Conservation (phyloP, 2,113 vertebrate species). For the Todiramphus chloris region DNA sequence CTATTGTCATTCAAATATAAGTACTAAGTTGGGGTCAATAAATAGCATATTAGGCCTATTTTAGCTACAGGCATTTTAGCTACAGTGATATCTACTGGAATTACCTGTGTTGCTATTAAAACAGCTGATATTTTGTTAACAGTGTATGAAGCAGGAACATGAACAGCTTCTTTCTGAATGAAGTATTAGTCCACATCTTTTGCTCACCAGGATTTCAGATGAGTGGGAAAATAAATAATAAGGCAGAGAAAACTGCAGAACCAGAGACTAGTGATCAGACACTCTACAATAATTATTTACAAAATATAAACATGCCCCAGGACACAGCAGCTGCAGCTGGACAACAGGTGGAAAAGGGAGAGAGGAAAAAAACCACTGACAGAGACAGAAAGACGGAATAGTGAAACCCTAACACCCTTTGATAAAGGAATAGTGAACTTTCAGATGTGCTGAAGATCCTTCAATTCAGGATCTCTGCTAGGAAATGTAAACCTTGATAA, state of each 20-base stretch:
- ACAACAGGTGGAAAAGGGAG: neutral
- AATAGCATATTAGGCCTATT: slow-evolving; percentile 30
- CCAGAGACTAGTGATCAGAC: neutral
- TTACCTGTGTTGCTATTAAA: slow-evolving; percentile 54
- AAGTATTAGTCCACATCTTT: neutral
- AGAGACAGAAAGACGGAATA: neutral
- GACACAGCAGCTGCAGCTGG: neutral
- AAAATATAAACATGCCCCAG: neutral
- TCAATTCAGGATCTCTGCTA: neutral
- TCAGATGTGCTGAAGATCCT: neutral
- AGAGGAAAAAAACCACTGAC: neutral
- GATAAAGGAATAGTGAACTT: neutral
- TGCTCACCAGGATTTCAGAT: neutral
- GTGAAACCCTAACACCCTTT: neutral
- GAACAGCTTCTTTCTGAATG: neutral
- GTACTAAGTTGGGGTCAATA: slow-evolving; percentile 18
- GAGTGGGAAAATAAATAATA: neutral
- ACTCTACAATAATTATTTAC: neutral
- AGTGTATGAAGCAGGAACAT: neutral
- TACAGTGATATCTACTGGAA: slow-evolving; percentile 21
- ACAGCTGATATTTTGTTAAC: slow-evolving; percentile 18
- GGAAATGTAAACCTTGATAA: neutral
- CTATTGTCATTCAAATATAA: slow-evolving; percentile 47
- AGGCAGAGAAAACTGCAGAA: neutral
- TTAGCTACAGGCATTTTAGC: slow-evolving; percentile 13